Base-by-base conservation (phyloP, 92 coral and sea anemone genomes). In the Isaurus tuberculatus region DNA sequence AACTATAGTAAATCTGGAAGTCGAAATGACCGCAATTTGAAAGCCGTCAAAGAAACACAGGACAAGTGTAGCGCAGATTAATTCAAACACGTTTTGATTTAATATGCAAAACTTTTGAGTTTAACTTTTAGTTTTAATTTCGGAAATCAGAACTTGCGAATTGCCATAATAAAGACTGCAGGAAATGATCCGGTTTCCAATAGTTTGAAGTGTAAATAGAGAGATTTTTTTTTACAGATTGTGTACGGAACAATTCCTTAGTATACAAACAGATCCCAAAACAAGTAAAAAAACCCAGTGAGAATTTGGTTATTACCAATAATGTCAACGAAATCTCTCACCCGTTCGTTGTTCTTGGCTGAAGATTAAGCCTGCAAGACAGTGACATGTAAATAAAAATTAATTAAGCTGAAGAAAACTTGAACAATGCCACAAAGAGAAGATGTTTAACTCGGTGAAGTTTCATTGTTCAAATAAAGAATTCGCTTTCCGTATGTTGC, bases 401-500 rank as follows among this genome's bases (percentile, higher is more conserved):
- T 90, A 92, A 92, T 92, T 92, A 92, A 87, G 70, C 75, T 66
- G 84, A 83, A 88, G 94, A 82, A 90, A 85, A 65, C 82, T 72
- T 69, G 81, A 90, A 92, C 96, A 92, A 92, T 90, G 73, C 88
- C 88, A 90, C 91, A 90, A 89, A 92, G 90, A 55, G 83, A 80
- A 88, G 85, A 90, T 73, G 86, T 90, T 92, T 85, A 90, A 87
- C 93, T 85, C 93, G 90, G 79, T 90, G 90, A 82, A 81, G 89
- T 80, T 77, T 65, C 71, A 87, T 90, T 92, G 93, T 86, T 89
- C 72, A 74, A 89, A 86, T 51, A 86, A 55, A 72, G 92, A 84
- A 73, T 86, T 84, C 84, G 44, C 72, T 81, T 85, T 23, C 63
- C 73, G 66, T 34, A 60, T 81, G 92, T 86, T 89, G 87, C 83